A percentile compares a stretch with the other conserved stretches of the same genome.
Evolutionary conservation across 2,797 vertebrate genomes (phyloP).

Genomic region (Helostoma temminkii): DNA sequence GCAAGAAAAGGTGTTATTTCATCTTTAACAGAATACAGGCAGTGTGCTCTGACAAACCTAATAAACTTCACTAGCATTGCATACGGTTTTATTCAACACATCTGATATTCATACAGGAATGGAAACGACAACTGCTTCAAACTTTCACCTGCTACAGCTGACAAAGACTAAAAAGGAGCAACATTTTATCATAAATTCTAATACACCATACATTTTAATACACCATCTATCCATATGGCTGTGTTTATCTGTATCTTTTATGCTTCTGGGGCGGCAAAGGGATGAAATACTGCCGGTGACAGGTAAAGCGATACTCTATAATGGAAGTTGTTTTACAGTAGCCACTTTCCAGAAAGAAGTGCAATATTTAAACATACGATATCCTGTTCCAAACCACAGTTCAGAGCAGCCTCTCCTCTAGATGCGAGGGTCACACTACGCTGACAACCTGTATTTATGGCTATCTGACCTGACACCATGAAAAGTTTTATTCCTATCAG

Average conservation of each 20-base stretch:
- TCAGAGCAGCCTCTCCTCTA: conserved; percentile 63
- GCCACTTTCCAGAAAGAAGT: conserved; percentile 78
- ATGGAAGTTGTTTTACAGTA: conserved; percentile 82
- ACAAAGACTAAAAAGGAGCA: conserved; percentile 17
- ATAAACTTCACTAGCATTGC: conserved; percentile 53
- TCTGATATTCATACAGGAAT: conserved; percentile 38
- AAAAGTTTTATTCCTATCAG: conserved; percentile 83
- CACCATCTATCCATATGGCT: conserved; percentile 59
- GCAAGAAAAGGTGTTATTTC: conserved; percentile 59
- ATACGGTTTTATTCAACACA: conserved; percentile 54
- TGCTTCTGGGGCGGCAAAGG: conserved; percentile 59
- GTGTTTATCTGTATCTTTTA: conserved; percentile 69
- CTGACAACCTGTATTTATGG: conserved; percentile 80
- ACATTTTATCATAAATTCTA: conserved; percentile 15
- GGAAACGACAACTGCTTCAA: conserved; percentile 45
- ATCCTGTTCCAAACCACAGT: conserved; percentile 76
- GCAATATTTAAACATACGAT: conserved; percentile 83
- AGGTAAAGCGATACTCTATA: conserved; percentile 74
- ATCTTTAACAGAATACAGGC: conserved; percentile 45
- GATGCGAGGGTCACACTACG: conserved; percentile 71
- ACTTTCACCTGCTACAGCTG: conserved; percentile 50
- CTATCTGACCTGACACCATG: conserved; percentile 82
- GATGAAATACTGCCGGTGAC: conserved; percentile 76
- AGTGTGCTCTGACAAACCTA: conserved; percentile 56
- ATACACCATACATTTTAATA: too few species aligned